These are phyloP conservation scores for Laticauda colubrina DNA, from an alignment of 2,113 vertebrate species.

Conservation along the genomic window DNA sequence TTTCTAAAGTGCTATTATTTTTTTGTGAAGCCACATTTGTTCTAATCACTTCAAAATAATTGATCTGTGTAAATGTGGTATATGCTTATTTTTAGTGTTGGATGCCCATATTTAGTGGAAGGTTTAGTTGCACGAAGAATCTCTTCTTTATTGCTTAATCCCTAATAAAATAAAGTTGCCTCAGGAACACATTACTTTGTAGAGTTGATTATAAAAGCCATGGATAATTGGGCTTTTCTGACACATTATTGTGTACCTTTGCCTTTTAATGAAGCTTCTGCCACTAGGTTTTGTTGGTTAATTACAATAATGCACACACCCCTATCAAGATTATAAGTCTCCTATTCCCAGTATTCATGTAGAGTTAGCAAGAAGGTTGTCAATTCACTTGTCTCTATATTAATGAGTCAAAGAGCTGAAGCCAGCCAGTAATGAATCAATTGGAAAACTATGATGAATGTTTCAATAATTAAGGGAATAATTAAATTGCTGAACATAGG, in stretches of 20 bases:
- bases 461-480: constrained; percentile 67
- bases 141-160: constrained; percentile 61
- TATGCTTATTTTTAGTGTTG: constrained; percentile 57
- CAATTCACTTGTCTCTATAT: constrained; percentile 40
- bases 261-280: constrained; percentile 44
- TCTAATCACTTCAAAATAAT: constrained; percentile 3
- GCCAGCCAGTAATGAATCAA: constrained; percentile 59
- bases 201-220: constrained; percentile 52
- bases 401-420: constrained; percentile 63
- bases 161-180: constrained; percentile 49
- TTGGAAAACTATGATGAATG: constrained; percentile 67
- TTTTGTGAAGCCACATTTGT: constrained; percentile 30
- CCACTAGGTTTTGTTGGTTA: constrained; percentile 51
- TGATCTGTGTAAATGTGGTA: not conserved
- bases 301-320: constrained; percentile 31
- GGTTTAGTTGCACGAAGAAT: constrained; percentile 54
- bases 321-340: not conserved
- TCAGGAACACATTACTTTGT: constrained; percentile 54
- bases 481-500: constrained; percentile 62
- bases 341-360: constrained; percentile 27
- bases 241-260: constrained; percentile 35
- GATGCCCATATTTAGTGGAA: constrained; percentile 51
- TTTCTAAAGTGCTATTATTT: constrained; percentile 45
- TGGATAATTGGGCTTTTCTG: constrained; percentile 61
- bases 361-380: constrained; percentile 43